A percentile compares a stretch with the other conserved stretches of the same genome.
Conservation (phyloP, 2,888 invertebrate species). For the Euclidia mi region DNA sequence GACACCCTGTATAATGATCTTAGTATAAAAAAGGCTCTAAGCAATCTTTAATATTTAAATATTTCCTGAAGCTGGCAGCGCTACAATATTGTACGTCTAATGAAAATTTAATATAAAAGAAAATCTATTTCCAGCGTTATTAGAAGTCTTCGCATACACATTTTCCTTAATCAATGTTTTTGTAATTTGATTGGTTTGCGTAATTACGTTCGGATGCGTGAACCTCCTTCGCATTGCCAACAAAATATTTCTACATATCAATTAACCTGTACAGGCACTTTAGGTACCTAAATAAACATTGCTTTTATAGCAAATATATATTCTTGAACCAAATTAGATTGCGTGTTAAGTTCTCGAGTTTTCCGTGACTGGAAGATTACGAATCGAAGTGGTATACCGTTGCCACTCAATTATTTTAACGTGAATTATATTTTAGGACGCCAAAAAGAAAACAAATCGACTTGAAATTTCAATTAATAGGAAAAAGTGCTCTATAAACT, state of each 20-base stretch:
- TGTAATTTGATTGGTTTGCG: conserved; percentile 2
- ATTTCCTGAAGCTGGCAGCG: too few species aligned
- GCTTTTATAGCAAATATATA: conserved; percentile 13
- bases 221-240: background rate
- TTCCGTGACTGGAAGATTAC: conserved; percentile 17
- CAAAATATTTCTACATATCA: background rate
- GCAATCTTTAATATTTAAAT: too few species aligned
- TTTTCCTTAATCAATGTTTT: conserved; percentile 5
- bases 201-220: background rate
- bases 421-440: conserved; percentile 2
- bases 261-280: background rate
- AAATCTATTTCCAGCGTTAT: background rate
- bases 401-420: conserved; percentile 16
- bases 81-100: too few species aligned
- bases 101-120: background rate
- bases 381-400: conserved; percentile 7
- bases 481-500: too few species aligned
- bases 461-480: too few species aligned
- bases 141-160: background rate
- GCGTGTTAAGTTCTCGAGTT: conserved; percentile 21
- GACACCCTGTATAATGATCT: too few species aligned
- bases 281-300: conserved; percentile 6
- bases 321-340: conserved; percentile 20
- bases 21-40: too few species aligned
- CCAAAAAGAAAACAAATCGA: conserved; percentile 3